These are phyloP conservation scores for Zaprionus obscuricornis DNA, from an alignment of 2,888 invertebrate genomes.

Conservation along the genomic window DNA sequence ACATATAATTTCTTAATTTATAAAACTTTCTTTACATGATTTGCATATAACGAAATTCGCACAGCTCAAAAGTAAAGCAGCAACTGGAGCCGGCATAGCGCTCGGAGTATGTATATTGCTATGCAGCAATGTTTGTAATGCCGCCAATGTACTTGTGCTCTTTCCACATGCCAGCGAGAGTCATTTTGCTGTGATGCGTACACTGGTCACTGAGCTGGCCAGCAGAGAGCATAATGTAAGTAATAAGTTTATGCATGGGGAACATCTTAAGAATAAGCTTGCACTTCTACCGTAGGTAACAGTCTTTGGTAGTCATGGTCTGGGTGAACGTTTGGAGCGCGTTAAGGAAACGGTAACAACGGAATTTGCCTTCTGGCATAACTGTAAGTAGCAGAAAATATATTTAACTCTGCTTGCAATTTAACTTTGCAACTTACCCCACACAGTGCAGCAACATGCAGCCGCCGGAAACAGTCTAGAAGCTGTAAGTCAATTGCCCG, in stretches of 20 bases:
- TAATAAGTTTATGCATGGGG: too few relatives aligned
- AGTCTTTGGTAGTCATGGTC: conserved; percentile 75
- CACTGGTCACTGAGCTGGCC: conserved; percentile 83
- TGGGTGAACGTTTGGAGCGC: conserved; percentile 80
- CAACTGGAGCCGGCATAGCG: too few relatives aligned
- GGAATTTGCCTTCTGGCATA: conserved; percentile 78
- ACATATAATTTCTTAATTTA: too few relatives aligned
- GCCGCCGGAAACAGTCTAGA: conserved; percentile 54
- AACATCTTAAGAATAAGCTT: too few relatives aligned
- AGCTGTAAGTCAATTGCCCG: conserved; percentile 51
- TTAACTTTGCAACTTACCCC: neutral
- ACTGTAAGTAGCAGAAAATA: conserved; percentile 68
- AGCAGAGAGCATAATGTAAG: conserved; percentile 84
- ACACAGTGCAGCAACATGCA: conserved; percentile 62
- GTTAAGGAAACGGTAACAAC: conserved; percentile 78
- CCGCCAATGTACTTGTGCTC: conserved; percentile 77
- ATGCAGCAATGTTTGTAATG: conserved; percentile 3
- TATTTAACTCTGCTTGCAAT: neutral
- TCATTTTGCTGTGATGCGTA: conserved; percentile 83
- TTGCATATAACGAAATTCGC: too few relatives aligned
- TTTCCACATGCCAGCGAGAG: conserved; percentile 82
- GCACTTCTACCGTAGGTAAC: conserved; percentile 74
- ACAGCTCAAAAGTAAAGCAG: neutral
- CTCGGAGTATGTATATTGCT: too few relatives aligned
- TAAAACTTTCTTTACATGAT: too few relatives aligned